Percentiles rank a stretch among this genome's conserved stretches.
Conservation (phyloP, 2,888 invertebrate genomes). For the Hirtodrosophila confusa region DNA sequence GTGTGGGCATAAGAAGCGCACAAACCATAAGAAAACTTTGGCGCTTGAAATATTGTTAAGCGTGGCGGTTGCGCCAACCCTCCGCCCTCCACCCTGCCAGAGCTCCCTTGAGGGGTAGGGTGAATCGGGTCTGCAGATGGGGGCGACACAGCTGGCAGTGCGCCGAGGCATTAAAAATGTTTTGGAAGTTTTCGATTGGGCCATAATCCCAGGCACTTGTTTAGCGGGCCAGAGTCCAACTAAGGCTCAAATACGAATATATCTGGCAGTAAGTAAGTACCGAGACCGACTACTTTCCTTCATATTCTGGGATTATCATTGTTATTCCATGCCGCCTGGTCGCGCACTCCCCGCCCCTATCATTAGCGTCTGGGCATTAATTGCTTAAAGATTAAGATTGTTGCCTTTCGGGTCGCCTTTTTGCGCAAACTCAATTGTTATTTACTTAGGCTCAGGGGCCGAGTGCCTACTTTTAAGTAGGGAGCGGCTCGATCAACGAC, state of each 20-base stretch:
- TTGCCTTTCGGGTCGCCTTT: constrained; percentile 45
- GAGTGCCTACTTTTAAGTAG: constrained; percentile 21
- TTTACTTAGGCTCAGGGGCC: constrained; percentile 61
- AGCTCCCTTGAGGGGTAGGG: not conserved
- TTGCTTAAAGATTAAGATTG: constrained; percentile 74
- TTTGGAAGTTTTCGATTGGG: constrained; percentile 60
- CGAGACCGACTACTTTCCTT: constrained; percentile 20
- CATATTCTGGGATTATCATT: constrained; percentile 62
- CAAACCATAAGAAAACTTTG: constrained; percentile 61
- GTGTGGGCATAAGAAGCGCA: constrained; percentile 47
- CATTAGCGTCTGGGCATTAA: constrained; percentile 62
- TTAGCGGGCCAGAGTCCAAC: constrained; percentile 33
- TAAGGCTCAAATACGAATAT: constrained; percentile 19
- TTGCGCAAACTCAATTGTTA: constrained; percentile 55
- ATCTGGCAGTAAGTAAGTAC: constrained; percentile 35
- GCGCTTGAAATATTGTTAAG: constrained; percentile 75
- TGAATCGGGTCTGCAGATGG: too few relatives aligned
- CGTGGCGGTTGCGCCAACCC: constrained; percentile 30
- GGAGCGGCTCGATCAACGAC: constrained; percentile 58
- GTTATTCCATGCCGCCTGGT: constrained; percentile 40
- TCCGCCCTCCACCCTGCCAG: not conserved
- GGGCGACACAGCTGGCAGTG: constrained; percentile 58
- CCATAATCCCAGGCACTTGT: constrained; percentile 59
- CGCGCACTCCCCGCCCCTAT: constrained; percentile 57
- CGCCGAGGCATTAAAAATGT: constrained; percentile 58